Evolutionary conservation across 2,113 vertebrate genomes (phyloP).

Genomic region (Verasper variegatus): DNA sequence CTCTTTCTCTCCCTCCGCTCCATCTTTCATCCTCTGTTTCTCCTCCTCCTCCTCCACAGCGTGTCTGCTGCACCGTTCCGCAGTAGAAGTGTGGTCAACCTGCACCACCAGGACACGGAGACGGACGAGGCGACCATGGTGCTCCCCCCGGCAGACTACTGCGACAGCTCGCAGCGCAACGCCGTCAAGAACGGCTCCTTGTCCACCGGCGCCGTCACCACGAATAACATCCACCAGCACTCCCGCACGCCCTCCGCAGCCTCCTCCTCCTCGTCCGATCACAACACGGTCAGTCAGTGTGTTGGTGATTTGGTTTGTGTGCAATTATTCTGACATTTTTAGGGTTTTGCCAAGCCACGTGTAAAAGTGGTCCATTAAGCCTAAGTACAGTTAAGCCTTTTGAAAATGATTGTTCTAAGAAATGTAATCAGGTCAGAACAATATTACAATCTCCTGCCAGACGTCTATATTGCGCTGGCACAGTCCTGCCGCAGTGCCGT

Average conservation of each 20-base stretch:
- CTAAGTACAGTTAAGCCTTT: not conserved
- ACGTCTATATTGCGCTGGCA: not conserved
- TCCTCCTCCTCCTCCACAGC: conserved; percentile 56
- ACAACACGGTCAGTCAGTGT: conserved; percentile 70
- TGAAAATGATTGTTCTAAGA: not conserved
- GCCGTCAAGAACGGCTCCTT: conserved; percentile 31
- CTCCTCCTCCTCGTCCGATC: conserved; percentile 59
- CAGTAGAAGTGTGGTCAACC: conserved; percentile 91
- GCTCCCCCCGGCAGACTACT: conserved; percentile 91
- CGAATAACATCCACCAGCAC: conserved; percentile 57
- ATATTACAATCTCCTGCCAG: conserved; percentile 4
- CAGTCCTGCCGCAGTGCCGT: not conserved
- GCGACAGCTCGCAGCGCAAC: conserved; percentile 56
- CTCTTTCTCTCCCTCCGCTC: not conserved
- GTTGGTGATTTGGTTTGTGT: not conserved
- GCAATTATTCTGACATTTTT: not conserved
- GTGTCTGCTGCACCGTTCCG: conserved; percentile 72
- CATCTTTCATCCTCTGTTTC: not conserved
- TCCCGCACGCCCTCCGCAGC: conserved; percentile 68
- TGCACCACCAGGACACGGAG: conserved; percentile 86
- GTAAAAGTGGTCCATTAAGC: not conserved
- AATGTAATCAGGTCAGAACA: not conserved
- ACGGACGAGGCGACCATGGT: conserved; percentile 83
- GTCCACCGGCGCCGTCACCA: not conserved
- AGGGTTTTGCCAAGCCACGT: not conserved